Evolutionary conservation across 2,888 invertebrate species (phyloP).

Genomic region (Leptogaster cylindrica): DNA sequence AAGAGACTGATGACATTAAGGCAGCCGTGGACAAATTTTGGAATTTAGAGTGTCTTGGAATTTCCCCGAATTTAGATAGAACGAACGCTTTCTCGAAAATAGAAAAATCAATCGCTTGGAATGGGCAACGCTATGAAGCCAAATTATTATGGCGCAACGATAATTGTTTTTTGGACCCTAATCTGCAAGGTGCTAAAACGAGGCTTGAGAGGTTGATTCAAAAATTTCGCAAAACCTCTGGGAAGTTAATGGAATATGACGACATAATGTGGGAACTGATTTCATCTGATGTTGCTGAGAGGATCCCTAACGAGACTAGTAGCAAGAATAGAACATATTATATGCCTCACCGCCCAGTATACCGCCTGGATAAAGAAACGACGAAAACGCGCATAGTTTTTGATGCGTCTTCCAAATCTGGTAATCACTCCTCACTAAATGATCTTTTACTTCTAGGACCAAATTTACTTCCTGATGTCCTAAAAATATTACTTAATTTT

Average conservation of each 20-base stretch:
- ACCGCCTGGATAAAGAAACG: background rate
- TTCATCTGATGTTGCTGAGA: background rate
- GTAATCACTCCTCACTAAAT: background rate
- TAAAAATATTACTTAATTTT: slow-evolving; percentile 3
- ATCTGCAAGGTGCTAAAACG: background rate
- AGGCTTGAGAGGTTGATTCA: background rate
- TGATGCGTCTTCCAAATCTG: background rate
- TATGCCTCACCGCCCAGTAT: slow-evolving; percentile 9
- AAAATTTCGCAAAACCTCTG: too few relatives aligned
- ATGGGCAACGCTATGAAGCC: slow-evolving; percentile 1
- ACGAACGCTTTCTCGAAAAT: background rate
- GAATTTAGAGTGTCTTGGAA: background rate
- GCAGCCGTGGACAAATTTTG: background rate
- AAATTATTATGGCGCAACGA: background rate
- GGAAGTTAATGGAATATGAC: background rate
- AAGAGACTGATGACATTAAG: slow-evolving; percentile 1
- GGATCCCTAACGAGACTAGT: background rate
- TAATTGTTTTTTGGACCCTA: background rate
- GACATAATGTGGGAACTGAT: background rate
- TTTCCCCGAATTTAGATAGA: background rate
- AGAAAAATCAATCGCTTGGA: background rate
- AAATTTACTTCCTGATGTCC: slow-evolving; percentile 3
- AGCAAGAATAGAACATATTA: background rate
- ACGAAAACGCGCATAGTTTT: background rate
- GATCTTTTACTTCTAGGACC: background rate